Base-by-base conservation (phyloP, 2,888 invertebrate genomes). In the Drosophila mulleri region DNA sequence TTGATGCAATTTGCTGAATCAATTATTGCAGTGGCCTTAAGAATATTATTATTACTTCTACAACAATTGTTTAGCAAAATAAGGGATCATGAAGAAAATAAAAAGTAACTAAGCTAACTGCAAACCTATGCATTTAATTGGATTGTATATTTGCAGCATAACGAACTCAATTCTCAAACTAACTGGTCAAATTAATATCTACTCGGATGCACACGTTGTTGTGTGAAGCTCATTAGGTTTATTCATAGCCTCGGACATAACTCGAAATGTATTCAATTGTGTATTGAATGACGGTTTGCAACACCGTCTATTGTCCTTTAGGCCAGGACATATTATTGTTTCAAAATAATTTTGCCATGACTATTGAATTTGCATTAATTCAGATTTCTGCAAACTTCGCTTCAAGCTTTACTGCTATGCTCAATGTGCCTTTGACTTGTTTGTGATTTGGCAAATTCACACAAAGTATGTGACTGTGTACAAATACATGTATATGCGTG, bases 371-470 rank as follows among this genome's bases (percentile, higher is more conserved):
- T 86, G 71, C 84, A 82, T 83, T 69, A 83, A 52, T 64, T 63
- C 32, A 20, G 29, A 26, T 63, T 42, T 2, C 42, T n/a, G n/a
- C 20, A 3, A 20, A 16, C 9, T 8, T 20, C 6, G 14, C 32
- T 11, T 32, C 57, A 11, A 26, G 39, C 12, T 52, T 68, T 72
- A 70, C 72, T 70, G 61, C 86, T 70, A 58, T 64, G 72, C 41
- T 54, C 73, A 66, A 66, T 75, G 64, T 79, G 66, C 59, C 83
- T 81, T 86, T 81, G 84, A 81, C 87, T 83, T 86, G 89, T 61
- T 76, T 86, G 81, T 76, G 87, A 86, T 83, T 86, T 81, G 78
- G 64, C 69, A 58, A 75, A 75, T 52, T 60, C 66, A 67, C 53
- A 44, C 57, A 64, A 52, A 20, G 41, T 37, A 20, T 14, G 39